Base-by-base conservation (phyloP, 2,797 vertebrate species). In the Mus minutoides region DNA sequence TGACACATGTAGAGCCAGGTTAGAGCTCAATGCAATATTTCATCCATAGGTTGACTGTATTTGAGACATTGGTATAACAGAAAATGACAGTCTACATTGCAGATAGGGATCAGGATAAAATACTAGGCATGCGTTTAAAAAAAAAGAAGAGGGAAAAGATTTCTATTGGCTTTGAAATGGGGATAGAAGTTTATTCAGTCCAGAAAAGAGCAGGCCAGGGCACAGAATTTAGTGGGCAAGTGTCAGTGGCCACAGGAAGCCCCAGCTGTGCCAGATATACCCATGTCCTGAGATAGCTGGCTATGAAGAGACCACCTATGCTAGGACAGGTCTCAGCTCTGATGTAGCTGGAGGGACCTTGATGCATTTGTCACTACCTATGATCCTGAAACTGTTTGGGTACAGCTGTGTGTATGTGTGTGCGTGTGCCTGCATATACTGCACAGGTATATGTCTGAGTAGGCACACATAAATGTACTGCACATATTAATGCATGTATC, bases 101-200 rank as follows among this genome's bases (percentile, higher is more conserved):
- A 71, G n/a, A 43, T 78, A 71, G 54, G 52, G 19, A 43, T 6
- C 78, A 83, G 56, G 89, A 40, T 84, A 90, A 67, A 87, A 46
- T 11, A 3, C n/a, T 67, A n/a, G 62, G 24, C 21, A 54, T 0
- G 8, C 69, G n/a, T n/a, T n/a, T 75, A 75, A 40, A 54, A 64
- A 43, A 9, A 83, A 58, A 31, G 64, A 46, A 86, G 2, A 4
- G 16, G 22, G 13, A 64, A 31, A 26, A 56, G 8, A 58, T 22
- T 75, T 40, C 22, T 17, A 10, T 67, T 79, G 60, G 29, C 34
- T 29, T 82, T 91, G 49, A 21, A 71, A 71, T 6, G 29, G 11
- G 22, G 49, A 52, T 17, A 40, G 46, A 85, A 16, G 37, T 73
- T 34, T 67, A 1, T 24, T 21, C 3, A 73, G 43, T 10, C 24